Percentiles rank a stretch among this genome's conserved stretches.
Conservation (phyloP, 2,113 vertebrate genomes). For the Caranx melampygus region DNA sequence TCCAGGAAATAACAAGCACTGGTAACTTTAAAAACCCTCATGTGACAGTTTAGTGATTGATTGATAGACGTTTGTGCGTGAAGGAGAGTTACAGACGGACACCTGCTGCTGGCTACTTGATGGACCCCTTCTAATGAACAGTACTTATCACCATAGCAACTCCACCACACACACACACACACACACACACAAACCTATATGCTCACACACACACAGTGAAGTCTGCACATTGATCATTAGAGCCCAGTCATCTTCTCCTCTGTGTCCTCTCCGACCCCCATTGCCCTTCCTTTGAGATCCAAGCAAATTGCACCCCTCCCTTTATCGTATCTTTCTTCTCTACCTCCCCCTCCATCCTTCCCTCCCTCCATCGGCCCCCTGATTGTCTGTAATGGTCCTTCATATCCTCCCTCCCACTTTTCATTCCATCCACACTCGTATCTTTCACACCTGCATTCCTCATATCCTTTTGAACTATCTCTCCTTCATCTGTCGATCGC, state of each 20-base stretch:
- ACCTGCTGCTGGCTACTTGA: slow-evolving; percentile 70
- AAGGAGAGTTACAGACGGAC: slow-evolving; percentile 50
- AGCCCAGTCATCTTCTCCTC: slow-evolving; percentile 67
- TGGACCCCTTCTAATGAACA: slow-evolving; percentile 42
- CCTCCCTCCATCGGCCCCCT: slow-evolving; percentile 12
- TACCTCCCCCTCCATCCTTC: slow-evolving; percentile 16
- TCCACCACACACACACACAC: slow-evolving; percentile 29
- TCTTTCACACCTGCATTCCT: slow-evolving; percentile 13
- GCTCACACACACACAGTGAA: slow-evolving; percentile 18
- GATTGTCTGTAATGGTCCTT: slow-evolving; percentile 17
- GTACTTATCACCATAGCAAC: slow-evolving; percentile 74
- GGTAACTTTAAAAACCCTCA: slow-evolving; percentile 12
- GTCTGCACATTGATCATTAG: slow-evolving; percentile 71
- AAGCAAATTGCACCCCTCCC: slow-evolving; percentile 58
- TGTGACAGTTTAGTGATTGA: slow-evolving; percentile 25
- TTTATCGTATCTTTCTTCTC: slow-evolving; percentile 33
- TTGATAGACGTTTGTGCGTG: slow-evolving; percentile 29
- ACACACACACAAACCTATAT: slow-evolving; percentile 14
- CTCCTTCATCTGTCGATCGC: slow-evolving; percentile 25
- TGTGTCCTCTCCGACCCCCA: slow-evolving; percentile 56
- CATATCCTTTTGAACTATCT: slow-evolving; percentile 9
- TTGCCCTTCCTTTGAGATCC: slow-evolving; percentile 53
- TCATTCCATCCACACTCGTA: slow-evolving; percentile 13
- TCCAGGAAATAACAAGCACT: neutral
- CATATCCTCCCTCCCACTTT: slow-evolving; percentile 4